phyloP scores from a whole-genome alignment of 2,888 invertebrate genomes.

The Ctena decussata region DNA sequence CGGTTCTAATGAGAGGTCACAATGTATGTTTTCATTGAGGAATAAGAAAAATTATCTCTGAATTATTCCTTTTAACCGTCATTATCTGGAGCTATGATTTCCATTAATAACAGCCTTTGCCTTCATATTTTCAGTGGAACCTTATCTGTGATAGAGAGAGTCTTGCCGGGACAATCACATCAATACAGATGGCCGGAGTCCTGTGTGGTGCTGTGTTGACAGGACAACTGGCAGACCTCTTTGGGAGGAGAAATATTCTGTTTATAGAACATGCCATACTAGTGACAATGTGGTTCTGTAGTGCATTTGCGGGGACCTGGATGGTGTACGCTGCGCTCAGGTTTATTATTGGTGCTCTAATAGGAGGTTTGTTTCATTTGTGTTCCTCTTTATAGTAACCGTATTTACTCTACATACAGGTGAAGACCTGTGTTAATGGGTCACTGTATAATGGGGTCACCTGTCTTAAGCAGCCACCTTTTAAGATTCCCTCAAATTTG shows the following conservation, averaged over 20 bases:
- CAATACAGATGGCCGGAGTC: constrained; percentile 84
- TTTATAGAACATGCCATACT: constrained; percentile 79
- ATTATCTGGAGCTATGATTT: no score
- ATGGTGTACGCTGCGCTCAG: constrained; percentile 81
- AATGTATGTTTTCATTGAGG: no score
- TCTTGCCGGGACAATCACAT: constrained; percentile 79
- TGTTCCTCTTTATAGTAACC: no score
- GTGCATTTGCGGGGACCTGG: constrained; percentile 82
- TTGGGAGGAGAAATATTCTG: constrained; percentile 81
- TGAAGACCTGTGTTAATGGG: no score
- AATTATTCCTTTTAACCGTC: no score
- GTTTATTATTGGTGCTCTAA: constrained; percentile 81
- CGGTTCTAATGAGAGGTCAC: no score
- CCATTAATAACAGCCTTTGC: no score
- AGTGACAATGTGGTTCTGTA: constrained; percentile 77
- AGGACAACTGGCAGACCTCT: constrained; percentile 84
- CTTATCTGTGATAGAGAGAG: constrained; percentile 78
- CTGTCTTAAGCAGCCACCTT: no score
- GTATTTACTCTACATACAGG: no score
- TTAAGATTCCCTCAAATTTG: no score
- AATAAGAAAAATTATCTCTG: no score
- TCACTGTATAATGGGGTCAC: no score
- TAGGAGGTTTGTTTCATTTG: constrained; percentile 81
- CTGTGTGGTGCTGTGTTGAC: constrained; percentile 81
- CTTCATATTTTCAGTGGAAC: constrained; percentile 77